These are phyloP conservation scores for Limulus polyphemus DNA, from an alignment of 2,888 invertebrate species.

Conservation along the genomic window DNA sequence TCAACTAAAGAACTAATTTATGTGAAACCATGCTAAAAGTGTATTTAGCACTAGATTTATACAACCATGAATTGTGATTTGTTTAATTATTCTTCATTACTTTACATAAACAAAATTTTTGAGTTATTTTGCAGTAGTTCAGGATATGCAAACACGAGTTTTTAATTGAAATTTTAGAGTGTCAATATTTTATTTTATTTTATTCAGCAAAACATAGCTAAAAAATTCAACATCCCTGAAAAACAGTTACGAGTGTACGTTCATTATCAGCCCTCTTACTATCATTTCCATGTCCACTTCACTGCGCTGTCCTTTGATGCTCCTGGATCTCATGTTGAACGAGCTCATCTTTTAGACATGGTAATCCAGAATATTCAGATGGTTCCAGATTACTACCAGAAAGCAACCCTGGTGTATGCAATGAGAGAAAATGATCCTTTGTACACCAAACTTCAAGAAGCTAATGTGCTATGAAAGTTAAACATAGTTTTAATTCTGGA, in stretches of 20 bases:
- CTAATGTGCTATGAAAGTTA: background rate
- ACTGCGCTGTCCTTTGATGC: constrained; percentile 59
- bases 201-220: constrained; percentile 53
- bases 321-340: constrained; percentile 65
- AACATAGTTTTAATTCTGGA: too few species aligned
- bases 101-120: too few species aligned
- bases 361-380: constrained; percentile 84
- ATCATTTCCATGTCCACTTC: constrained; percentile 90
- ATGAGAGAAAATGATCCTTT: constrained; percentile 62
- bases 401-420: constrained; percentile 64
- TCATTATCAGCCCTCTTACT: constrained; percentile 95
- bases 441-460: constrained; percentile 10
- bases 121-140: too few species aligned
- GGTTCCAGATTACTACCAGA: constrained; percentile 66
- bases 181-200: constrained; percentile 8
- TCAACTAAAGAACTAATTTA: too few species aligned
- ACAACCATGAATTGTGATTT: too few species aligned
- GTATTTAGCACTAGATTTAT: too few species aligned
- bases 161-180: background rate
- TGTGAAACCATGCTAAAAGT: too few species aligned
- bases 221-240: constrained; percentile 57
- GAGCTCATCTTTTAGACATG: constrained; percentile 70
- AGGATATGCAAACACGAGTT: too few species aligned
- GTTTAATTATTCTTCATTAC: too few species aligned
- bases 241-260: constrained; percentile 63